These are phyloP conservation scores for Penaeus japonicus DNA, from an alignment of 1,140 invertebrate genomes.

Conservation along the genomic window DNA sequence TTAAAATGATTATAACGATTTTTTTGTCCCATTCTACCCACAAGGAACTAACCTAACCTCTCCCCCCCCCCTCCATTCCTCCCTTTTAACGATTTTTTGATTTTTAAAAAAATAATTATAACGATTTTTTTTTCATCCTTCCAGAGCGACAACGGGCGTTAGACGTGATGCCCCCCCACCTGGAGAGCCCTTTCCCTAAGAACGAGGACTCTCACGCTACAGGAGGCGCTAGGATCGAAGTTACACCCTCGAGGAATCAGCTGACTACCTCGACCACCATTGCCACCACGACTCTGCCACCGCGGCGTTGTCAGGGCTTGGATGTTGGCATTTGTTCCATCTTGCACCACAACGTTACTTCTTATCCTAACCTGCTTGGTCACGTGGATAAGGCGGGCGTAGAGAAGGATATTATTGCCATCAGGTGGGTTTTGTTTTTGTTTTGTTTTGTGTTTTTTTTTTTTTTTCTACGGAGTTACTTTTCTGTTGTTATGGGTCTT, in stretches of 20 bases:
- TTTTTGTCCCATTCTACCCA: neutral
- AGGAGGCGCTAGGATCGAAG: neutral
- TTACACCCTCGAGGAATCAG: slow-evolving; percentile 15
- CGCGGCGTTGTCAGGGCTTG: slow-evolving; percentile 72
- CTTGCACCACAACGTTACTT: slow-evolving; percentile 79
- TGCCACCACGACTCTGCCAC: slow-evolving; percentile 46
- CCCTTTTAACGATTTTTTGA: too few relatives aligned
- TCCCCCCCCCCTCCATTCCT: neutral
- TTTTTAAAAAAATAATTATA: too few relatives aligned
- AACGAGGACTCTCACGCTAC: neutral
- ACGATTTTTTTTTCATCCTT: neutral
- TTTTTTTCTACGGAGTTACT: too few relatives aligned
- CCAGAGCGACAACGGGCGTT: neutral
- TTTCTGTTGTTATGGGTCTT: too few relatives aligned
- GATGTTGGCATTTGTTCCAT: slow-evolving; percentile 75
- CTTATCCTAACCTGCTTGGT: slow-evolving; percentile 82
- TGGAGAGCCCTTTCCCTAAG: neutral
- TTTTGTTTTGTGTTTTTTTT: neutral
- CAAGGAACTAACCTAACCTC: neutral
- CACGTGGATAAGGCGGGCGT: slow-evolving; percentile 74
- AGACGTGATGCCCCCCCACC: slow-evolving; percentile 18
- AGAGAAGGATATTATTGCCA: slow-evolving; percentile 79
- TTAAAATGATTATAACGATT: too few relatives aligned
- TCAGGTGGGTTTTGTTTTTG: slow-evolving; percentile 66
- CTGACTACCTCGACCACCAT: slow-evolving; percentile 19